A percentile compares a stretch with the other conserved stretches of the same genome.
Conservation (phyloP, 2,888 invertebrate genomes). For the Liposcelis brunnea region DNA sequence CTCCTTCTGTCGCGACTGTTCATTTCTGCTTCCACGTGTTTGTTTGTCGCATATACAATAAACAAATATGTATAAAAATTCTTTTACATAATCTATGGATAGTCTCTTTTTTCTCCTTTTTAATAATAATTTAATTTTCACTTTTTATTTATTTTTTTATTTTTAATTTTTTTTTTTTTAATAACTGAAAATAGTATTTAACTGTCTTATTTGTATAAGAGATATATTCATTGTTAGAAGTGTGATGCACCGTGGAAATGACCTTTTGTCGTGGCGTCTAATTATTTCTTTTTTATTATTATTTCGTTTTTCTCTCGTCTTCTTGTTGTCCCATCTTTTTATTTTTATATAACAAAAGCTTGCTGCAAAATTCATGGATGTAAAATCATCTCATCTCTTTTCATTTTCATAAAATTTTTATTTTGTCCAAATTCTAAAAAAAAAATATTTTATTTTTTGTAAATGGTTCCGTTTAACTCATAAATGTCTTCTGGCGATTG, state of each 20-base stretch:
- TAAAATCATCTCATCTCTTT: no score
- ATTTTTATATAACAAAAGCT: neutral
- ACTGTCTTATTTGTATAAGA: neutral
- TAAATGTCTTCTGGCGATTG: no score
- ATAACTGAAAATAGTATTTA: neutral
- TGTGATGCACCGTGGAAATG: no score
- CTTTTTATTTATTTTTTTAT: no score
- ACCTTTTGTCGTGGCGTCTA: no score
- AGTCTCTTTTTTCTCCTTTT: neutral
- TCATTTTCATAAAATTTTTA: neutral
- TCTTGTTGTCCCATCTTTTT: slow-evolving; percentile 5
- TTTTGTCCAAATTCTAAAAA: neutral
- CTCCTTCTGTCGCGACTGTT: neutral
- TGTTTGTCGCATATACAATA: slow-evolving; percentile 6
- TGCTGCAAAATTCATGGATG: neutral
- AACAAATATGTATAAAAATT: slow-evolving; percentile 1
- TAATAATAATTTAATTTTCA: no score
- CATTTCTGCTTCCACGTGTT: slow-evolving; percentile 1
- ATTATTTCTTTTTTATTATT: slow-evolving; percentile 4
- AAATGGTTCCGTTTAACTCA: no score
- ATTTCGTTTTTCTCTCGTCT: neutral
- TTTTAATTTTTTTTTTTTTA: slow-evolving; percentile 7
- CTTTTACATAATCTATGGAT: neutral
- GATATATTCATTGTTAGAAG: no score
- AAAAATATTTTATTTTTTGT: no score